Base-by-base conservation (phyloP, 2,113 vertebrate genomes). In the Sebastes fasciatus region DNA sequence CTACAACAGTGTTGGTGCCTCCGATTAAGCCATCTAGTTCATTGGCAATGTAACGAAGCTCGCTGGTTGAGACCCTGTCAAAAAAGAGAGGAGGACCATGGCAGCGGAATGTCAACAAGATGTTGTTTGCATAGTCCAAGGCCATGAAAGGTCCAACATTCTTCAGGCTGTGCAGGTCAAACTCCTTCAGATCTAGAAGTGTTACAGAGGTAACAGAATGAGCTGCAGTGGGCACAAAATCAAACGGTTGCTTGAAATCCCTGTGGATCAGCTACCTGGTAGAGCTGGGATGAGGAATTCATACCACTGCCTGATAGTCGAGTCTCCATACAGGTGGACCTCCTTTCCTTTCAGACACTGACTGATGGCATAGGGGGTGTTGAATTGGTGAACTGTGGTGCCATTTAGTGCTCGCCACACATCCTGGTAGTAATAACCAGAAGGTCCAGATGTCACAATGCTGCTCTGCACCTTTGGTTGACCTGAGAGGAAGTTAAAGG, bases 61-160 rank as follows among this genome's bases (percentile, higher is more conserved):
- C 94, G 1, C 79, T 96, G 55, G 94, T 94, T 4, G 95, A 95
- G 55, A 97, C 92, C 0, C 88, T 93, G 0, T 89, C 90, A 88
- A 97, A 97, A 61, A 97, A 96, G 83, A 98, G 95, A 8, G 98
- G 98, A 0, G 97, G 97, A 0, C 97, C 97, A 0, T 99, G 98
- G 74, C 96, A 97, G 73, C 94, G 96, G 77, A 95, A 98, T 16
- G 89, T 95, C 49, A 99, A 74, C 57, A 97, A 83, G 86, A 97
- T 97, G 68, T 95, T 96, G 90, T 97, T 96, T 54, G 93, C 93
- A 88, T 93, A 87, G 85, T 99, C 96, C 89, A 98, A 94, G 0
- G 97, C 94, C 87, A 98, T 94, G 77, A 95, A 96, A 19, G 97
- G 97, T 3, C 97, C 97, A 5, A 1, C 21, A 83, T 97, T 95